Conservation (phyloP, 2,888 invertebrate species). For the Torymus auratus region DNA sequence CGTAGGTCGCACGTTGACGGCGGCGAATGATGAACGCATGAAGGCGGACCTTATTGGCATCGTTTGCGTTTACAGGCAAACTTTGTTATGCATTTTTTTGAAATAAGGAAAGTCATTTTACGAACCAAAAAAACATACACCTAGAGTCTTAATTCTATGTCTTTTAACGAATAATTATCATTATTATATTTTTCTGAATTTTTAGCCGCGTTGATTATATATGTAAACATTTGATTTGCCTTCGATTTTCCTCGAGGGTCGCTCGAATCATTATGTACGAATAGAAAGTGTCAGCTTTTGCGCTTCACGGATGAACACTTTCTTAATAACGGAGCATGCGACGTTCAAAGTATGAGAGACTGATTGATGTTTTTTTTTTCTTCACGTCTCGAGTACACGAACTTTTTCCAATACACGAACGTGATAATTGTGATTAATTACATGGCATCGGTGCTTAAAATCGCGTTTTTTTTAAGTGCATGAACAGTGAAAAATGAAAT, state of each 20-base stretch:
- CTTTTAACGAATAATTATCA: slow-evolving; percentile 1
- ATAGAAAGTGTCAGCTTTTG: slow-evolving; percentile 36
- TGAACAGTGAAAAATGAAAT: slow-evolving; percentile 45
- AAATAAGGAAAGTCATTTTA: slow-evolving; percentile 12
- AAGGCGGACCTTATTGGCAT: slow-evolving; percentile 6
- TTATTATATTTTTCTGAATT: background rate
- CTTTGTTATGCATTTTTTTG: slow-evolving; percentile 7
- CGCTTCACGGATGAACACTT: slow-evolving; percentile 18
- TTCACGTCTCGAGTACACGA: slow-evolving; percentile 21
- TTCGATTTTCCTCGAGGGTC: slow-evolving; percentile 5
- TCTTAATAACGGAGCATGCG: slow-evolving; percentile 42
- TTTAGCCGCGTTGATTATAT: background rate
- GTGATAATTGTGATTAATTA: background rate
- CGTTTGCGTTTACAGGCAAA: slow-evolving; percentile 25
- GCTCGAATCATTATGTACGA: slow-evolving; percentile 1
- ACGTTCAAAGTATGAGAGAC: slow-evolving; percentile 24
- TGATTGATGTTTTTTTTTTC: background rate
- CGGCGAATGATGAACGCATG: slow-evolving; percentile 27
- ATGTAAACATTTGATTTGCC: background rate
- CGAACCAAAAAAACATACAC: background rate
- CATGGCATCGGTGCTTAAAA: slow-evolving; percentile 23
- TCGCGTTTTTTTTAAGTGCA: slow-evolving; percentile 50
- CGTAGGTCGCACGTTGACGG: background rate
- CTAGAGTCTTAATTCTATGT: background rate
- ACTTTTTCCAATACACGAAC: slow-evolving; percentile 3